Evolutionary conservation across 1,140 invertebrate species (phyloP), one percentile per base, ranked within the genome.

Genomic region (Tenebrio molitor): DNA sequence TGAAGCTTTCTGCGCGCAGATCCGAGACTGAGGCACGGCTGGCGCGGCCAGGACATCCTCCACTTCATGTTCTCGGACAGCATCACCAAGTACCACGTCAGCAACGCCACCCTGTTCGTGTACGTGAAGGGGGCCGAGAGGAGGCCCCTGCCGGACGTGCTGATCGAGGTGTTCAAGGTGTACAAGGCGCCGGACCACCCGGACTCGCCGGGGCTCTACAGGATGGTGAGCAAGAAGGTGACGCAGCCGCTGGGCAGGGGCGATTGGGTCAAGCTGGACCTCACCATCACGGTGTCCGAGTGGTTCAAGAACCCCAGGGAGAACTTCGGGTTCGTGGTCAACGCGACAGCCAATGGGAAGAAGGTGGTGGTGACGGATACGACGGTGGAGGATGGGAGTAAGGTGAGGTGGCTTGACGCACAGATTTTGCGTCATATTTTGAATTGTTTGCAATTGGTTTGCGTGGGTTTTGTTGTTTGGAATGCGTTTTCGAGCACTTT

Each of bases 301-400:
- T 94, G 93, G 91, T 90, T 92, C 80, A 89, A 88, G 41, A 86
- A 90, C 76, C 89, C 91, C 0, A 84, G 89, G 41, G 90, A 91
- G 65, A 92, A 91, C 76, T 86, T 92, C 62, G 93, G 92, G 3
- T 88, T 95, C 66, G 87, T 91, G 0, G 84, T 94, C 23, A 92
- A 91, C 83, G 89, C 91, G 64, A 84, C 85, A 29, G 69, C 84
- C 77, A 80, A 85, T 80, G 73, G 87, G 7, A 77, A 78, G 66
- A 80, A 80, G 33, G 73, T 81, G 0, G 74, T 70, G 10, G 74
- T 81, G 0, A 78, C 77, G n/a, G 79, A 81, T 70, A 66, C 69
- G 7, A 79, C 64, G 34, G 46, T 69, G 14, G 78, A 78, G 12
- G 81, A 78, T 67, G 78, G 75, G 0, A 69, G 29, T 63, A 77